phyloP scores from a whole-genome alignment of 2,797 vertebrate species.

The Mycteria americana region DNA sequence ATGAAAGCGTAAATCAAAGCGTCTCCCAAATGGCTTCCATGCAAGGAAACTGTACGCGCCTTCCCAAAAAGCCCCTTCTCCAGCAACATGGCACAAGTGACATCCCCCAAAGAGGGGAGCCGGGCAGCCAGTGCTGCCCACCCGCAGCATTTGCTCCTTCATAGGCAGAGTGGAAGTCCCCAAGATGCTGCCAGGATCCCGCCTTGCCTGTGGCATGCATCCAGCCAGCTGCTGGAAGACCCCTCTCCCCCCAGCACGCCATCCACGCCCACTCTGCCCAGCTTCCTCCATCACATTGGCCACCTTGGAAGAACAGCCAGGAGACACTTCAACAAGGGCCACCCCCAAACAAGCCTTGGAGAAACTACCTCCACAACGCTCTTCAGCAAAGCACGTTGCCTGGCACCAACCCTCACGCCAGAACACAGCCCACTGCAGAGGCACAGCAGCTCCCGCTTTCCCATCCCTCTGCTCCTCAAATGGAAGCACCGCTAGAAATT shows the following conservation, averaged over 20 bases:
- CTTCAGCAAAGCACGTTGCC: background rate
- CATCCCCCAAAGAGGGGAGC: background rate
- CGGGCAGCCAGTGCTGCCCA: accelerated
- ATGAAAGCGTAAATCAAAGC: background rate
- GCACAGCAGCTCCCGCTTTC: background rate
- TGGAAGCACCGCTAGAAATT: background rate
- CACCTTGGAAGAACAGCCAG: background rate
- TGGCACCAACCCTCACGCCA: background rate
- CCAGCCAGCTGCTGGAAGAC: background rate
- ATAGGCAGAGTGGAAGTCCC: background rate
- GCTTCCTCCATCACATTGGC: background rate
- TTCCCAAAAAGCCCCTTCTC: background rate
- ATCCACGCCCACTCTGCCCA: too few relatives aligned
- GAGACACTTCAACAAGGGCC: background rate
- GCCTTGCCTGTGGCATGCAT: accelerated
- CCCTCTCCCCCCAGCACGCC: accelerated
- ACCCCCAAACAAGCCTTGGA: accelerated
- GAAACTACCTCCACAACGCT: too few relatives aligned
- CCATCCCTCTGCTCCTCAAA: background rate
- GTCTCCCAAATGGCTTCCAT: accelerated
- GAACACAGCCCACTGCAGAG: background rate
- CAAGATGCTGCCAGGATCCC: background rate
- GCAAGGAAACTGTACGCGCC: accelerated
- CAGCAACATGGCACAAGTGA: accelerated
- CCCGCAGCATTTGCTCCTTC: accelerated